Evolutionary conservation across 1,140 invertebrate species (phyloP).

Genomic region (Brachionus manjavacas): DNA sequence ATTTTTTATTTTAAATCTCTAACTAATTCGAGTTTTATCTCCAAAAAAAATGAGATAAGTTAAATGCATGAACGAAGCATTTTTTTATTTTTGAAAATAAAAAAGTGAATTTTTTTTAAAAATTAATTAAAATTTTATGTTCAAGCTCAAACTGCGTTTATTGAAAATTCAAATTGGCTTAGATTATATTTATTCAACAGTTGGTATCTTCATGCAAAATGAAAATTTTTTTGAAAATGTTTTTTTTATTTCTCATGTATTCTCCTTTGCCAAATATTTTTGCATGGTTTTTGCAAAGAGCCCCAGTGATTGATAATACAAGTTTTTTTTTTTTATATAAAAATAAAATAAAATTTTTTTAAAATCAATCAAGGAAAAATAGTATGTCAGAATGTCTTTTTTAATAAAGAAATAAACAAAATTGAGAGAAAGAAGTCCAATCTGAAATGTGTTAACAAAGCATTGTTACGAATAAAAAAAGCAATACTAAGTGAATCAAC

Average conservation of each 20-base stretch:
- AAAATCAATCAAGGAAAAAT: neutral
- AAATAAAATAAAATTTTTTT: too few species aligned
- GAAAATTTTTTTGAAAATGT: neutral
- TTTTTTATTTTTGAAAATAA: neutral
- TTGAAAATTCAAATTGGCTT: neutral
- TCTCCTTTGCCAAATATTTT: neutral
- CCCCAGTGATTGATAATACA: neutral
- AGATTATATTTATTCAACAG: neutral
- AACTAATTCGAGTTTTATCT: too few species aligned
- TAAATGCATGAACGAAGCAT: neutral
- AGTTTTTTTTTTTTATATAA: neutral
- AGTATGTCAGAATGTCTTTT: neutral
- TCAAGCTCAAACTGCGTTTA: neutral
- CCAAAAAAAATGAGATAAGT: neutral
- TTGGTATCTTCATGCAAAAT: neutral
- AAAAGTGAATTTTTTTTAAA: neutral
- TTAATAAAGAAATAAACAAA: neutral
- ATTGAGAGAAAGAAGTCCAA: neutral
- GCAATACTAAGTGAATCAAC: slow-evolving; percentile 13
- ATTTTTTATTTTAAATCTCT: neutral
- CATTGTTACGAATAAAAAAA: slow-evolving; percentile 29
- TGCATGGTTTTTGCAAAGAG: slow-evolving; percentile 7
- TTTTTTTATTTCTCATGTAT: neutral
- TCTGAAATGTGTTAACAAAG: neutral
- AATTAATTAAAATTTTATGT: neutral